Evolutionary conservation across 2,113 vertebrate species (phyloP), one percentile per base, ranked within the genome.

Genomic region (Calypte anna): DNA sequence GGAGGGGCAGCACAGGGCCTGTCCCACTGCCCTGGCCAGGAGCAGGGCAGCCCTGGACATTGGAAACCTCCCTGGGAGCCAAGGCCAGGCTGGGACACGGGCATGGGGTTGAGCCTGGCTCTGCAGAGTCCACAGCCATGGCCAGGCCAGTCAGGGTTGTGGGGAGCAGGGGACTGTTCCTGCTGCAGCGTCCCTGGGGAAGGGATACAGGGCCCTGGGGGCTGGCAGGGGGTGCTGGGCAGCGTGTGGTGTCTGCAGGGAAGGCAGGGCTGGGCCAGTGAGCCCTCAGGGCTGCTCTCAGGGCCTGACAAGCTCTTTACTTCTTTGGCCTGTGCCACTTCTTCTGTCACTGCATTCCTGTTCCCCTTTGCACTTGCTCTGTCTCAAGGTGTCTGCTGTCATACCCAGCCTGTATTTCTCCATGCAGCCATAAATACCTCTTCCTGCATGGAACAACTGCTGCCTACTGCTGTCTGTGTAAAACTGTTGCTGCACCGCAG

Each of bases 361-460:
- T 19, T 33, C 30, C 33, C 14, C 40, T 77, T 55, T 36, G 27
- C 0, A 0, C 28, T 55, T 0, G 0, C 19, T 31, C 2, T 1
- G 1, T 48, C 44, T 61, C 44, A 64, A 53, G 58, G 44, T 3
- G 0, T 72, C 72, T 82, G 64, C 46, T 58, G 14, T 51, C 0
- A 0, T 44, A 50, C 18, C 16, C 4, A 2, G 38, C n/a, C 21
- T 25, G 23, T 74, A 2, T 90, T 58, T 91, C 43, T 78, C 36
- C 51, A 36, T 44, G 33, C 25, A 31, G 22, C 13, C 31, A 23
- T 14, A 43, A 91, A 17, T 23, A 54, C 21, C 36, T 80, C 21
- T 8, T 36, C 43, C 36, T 67, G 17, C 23, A 2, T 0, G 9
- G 38, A 43, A 31, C 10, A 25, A 14, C 55, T 68, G 51, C 86